These are phyloP conservation scores for Eupithecia abbreviata DNA, from an alignment of 2,888 invertebrate genomes.

Conservation along the genomic window DNA sequence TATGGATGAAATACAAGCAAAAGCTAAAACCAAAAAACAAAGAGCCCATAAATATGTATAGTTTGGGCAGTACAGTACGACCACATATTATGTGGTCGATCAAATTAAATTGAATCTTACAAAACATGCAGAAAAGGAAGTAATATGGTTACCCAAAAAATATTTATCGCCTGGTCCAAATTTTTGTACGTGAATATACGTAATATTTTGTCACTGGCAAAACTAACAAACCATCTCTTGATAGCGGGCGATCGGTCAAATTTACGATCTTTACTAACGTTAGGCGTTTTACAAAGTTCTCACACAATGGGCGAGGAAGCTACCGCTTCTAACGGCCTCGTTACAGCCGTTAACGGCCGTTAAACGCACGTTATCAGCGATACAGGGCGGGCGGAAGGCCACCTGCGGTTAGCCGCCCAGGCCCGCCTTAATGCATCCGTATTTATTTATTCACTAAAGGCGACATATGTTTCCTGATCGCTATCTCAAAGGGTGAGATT, in stretches of 20 bases:
- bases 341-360: conserved; percentile 75
- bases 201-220: conserved; percentile 41
- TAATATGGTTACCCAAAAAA: background rate
- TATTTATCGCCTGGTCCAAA: conserved; percentile 13
- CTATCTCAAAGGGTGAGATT: conserved; percentile 56
- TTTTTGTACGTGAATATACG: conserved; percentile 31
- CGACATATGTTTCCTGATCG: conserved; percentile 76
- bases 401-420: conserved; percentile 71
- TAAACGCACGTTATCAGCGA: conserved; percentile 67
- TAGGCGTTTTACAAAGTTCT: conserved; percentile 57
- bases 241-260: conserved; percentile 55
- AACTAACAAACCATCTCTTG: conserved; percentile 47
- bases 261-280: conserved; percentile 57
- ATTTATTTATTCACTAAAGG: conserved; percentile 77
- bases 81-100: background rate
- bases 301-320: conserved; percentile 75
- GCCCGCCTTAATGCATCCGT: conserved; percentile 81
- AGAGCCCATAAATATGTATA: background rate
- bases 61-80: too few relatives aligned
- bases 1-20: background rate
- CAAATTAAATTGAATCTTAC: background rate
- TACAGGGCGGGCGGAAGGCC: conserved; percentile 77
- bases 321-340: conserved; percentile 79
- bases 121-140: background rate
- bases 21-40: background rate